phyloP scores from a whole-genome alignment of 2,797 vertebrate genomes.

The Hyperoplus immaculatus region DNA sequence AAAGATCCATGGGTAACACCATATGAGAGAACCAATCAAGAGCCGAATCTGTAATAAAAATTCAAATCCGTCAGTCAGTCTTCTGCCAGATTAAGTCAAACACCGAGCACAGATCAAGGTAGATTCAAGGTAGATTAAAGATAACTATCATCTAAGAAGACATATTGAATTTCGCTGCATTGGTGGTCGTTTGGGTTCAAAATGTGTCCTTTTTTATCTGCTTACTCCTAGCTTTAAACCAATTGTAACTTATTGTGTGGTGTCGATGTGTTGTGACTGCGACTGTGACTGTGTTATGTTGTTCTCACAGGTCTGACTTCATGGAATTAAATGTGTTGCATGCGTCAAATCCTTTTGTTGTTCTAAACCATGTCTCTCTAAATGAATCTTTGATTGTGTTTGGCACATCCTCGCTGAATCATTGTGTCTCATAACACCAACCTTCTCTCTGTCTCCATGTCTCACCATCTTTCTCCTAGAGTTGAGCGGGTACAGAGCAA shows the following conservation, averaged over 20 bases:
- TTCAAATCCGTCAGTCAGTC: neutral
- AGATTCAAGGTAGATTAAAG: no score
- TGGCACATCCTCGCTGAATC: conserved; percentile 30
- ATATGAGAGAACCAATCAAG: neutral
- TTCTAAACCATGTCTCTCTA: conserved; percentile 25
- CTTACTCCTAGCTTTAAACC: neutral
- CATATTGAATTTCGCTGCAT: neutral
- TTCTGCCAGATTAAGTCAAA: neutral
- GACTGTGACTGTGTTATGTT: conserved; percentile 18
- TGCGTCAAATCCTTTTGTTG: conserved; percentile 18
- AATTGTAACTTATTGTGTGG: neutral
- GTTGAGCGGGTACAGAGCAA: conserved; percentile 64
- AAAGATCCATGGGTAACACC: conserved; percentile 8
- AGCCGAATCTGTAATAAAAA: neutral
- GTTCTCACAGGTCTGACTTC: conserved; percentile 18
- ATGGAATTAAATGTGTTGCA: conserved; percentile 8
- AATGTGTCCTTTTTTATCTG: neutral
- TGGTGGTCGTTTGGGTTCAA: neutral
- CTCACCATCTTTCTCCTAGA: conserved; percentile 52
- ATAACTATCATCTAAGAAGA: neutral
- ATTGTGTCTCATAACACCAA: conserved; percentile 24
- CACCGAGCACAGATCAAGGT: no score
- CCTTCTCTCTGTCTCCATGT: conserved; percentile 25
- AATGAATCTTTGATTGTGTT: conserved; percentile 46
- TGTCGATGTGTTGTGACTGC: conserved; percentile 8